Evolutionary conservation across 2,113 vertebrate species (phyloP).

Genomic region (Castor canadensis): DNA sequence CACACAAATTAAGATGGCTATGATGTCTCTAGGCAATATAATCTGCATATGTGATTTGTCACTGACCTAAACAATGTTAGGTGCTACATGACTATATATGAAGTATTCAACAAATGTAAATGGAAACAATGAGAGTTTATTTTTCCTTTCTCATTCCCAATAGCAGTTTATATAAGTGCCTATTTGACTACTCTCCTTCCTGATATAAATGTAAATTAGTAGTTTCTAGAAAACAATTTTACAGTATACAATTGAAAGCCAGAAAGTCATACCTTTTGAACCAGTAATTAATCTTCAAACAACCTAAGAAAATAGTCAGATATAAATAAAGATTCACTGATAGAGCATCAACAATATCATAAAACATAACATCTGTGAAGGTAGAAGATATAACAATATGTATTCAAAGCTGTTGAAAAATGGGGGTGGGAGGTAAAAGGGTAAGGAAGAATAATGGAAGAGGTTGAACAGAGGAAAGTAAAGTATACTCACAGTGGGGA

Average conservation of each 20-base stretch:
- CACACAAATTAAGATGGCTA: not conserved
- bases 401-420: too few species aligned
- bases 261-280: not conserved
- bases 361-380: too few species aligned
- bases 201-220: constrained; percentile 13
- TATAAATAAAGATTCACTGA: not conserved
- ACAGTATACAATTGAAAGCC: not conserved
- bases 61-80: not conserved
- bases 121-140: not conserved
- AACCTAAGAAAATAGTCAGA: not conserved
- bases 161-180: not conserved
- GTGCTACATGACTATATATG: not conserved
- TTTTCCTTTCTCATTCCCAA: not conserved
- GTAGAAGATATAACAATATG: too few species aligned
- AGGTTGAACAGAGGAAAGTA: too few species aligned
- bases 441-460: too few species aligned
- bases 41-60: not conserved
- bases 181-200: not conserved
- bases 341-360: too few species aligned
- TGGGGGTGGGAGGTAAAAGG: too few species aligned
- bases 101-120: not conserved
- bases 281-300: not conserved
- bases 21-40: not conserved
- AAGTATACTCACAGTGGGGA: too few species aligned
- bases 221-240: not conserved